Conservation (phyloP, 2,113 vertebrate species). For the Propithecus coquereli region DNA sequence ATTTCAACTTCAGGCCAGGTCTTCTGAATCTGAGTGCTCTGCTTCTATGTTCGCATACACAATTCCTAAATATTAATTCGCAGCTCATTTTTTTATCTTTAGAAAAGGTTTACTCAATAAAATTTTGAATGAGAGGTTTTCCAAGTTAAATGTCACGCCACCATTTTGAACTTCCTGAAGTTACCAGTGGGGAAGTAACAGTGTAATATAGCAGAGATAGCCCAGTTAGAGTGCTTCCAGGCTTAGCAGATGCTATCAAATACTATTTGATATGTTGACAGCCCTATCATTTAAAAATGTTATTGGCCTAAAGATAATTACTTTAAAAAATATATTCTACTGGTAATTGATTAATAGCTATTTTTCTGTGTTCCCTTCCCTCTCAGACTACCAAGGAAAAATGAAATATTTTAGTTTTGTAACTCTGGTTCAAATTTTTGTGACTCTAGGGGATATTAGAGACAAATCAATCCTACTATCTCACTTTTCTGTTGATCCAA, state of each 20-base stretch:
- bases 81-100: not conserved
- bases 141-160: slow-evolving; percentile 15
- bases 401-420: slow-evolving; percentile 32
- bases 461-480: not conserved
- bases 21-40: not conserved
- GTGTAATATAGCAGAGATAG: not conserved
- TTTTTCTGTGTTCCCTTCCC: not conserved
- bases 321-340: not conserved
- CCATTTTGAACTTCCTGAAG: slow-evolving; percentile 3
- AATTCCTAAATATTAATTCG: not conserved
- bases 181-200: not conserved
- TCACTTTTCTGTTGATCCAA: slow-evolving; percentile 29
- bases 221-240: not conserved
- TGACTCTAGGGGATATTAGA: not conserved
- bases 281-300: not conserved
- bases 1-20: not conserved
- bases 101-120: not conserved
- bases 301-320: not conserved
- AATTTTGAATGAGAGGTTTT: slow-evolving; percentile 25
- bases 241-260: not conserved
- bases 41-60: not conserved
- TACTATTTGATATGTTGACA: not conserved
- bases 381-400: not conserved
- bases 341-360: not conserved
- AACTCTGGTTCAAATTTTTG: not conserved